A percentile compares a stretch with the other conserved stretches of the same genome.
Conservation (phyloP, 1,140 invertebrate genomes). For the Scaptomyza montana region DNA sequence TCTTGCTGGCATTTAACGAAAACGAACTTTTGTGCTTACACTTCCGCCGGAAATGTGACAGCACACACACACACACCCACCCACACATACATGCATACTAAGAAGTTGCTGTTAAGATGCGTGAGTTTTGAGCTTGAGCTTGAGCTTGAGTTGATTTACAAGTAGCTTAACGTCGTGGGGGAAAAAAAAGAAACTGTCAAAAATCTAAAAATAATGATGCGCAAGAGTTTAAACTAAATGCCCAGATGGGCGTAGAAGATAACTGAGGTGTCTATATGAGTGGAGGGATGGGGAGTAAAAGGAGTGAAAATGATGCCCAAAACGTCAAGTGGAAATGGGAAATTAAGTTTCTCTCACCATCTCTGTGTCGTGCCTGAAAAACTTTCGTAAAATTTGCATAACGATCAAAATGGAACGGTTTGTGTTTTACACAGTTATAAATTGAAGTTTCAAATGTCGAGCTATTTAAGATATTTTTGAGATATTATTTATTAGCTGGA, state of each 20-base stretch:
- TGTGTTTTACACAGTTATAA: background rate
- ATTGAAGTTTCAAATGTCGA: background rate
- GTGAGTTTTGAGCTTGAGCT: constrained; percentile 47
- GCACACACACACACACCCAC: constrained; percentile 34
- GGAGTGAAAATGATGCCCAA: constrained; percentile 7
- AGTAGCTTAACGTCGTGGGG: constrained; percentile 68
- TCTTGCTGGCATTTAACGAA: constrained; percentile 78
- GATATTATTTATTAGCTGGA: no score
- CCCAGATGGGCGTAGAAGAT: constrained; percentile 14
- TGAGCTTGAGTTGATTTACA: constrained; percentile 73
- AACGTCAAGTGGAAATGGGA: constrained; percentile 60
- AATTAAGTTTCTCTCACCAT: constrained; percentile 72
- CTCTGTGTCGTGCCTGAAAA: constrained; percentile 44
- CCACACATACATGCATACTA: background rate
- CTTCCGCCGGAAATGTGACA: constrained; percentile 78
- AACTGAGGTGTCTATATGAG: background rate
- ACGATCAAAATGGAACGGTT: constrained; percentile 37
- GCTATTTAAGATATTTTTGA: no score
- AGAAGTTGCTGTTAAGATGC: constrained; percentile 47
- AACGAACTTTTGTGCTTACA: constrained; percentile 80
- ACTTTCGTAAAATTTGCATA: constrained; percentile 59
- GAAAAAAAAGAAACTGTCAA: constrained; percentile 81
- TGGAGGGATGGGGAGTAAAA: background rate
- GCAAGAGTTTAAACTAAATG: constrained; percentile 72
- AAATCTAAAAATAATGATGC: constrained; percentile 81